Percentiles rank a stretch among this genome's conserved stretches.
Evolutionary conservation across 2,113 vertebrate species (phyloP).

Genomic region (Ageneiosus marmoratus): DNA sequence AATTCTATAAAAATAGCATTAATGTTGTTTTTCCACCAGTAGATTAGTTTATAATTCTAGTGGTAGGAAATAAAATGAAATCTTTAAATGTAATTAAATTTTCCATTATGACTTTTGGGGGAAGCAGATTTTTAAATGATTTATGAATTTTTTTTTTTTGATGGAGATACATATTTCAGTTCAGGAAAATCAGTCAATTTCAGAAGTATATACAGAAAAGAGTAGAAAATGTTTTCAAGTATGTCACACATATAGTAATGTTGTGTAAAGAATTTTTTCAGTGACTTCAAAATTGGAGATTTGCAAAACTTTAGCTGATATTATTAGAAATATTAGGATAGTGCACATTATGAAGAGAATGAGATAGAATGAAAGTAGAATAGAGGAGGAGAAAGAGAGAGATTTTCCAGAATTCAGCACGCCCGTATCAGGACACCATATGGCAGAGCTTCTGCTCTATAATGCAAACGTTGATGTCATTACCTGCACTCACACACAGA

Average conservation of each 20-base stretch:
- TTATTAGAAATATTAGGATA: background rate
- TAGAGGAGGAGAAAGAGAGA: slow-evolving; percentile 1
- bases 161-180: background rate
- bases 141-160: too few species aligned
- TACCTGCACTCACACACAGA: slow-evolving; percentile 13
- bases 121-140: background rate
- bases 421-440: slow-evolving; percentile 19
- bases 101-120: background rate
- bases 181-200: background rate
- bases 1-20: background rate
- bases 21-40: background rate
- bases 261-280: background rate
- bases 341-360: background rate
- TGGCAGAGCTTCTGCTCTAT: slow-evolving; percentile 23
- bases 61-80: background rate
- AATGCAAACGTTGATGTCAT: slow-evolving; percentile 58
- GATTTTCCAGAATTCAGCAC: background rate
- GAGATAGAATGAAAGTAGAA: background rate
- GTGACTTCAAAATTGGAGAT: background rate
- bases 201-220: background rate
- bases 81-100: background rate
- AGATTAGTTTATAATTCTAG: background rate
- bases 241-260: background rate
- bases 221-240: background rate
- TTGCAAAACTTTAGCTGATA: background rate